Evolutionary conservation across 2,113 vertebrate genomes (phyloP).

Genomic region (Hypomesus transpacificus): DNA sequence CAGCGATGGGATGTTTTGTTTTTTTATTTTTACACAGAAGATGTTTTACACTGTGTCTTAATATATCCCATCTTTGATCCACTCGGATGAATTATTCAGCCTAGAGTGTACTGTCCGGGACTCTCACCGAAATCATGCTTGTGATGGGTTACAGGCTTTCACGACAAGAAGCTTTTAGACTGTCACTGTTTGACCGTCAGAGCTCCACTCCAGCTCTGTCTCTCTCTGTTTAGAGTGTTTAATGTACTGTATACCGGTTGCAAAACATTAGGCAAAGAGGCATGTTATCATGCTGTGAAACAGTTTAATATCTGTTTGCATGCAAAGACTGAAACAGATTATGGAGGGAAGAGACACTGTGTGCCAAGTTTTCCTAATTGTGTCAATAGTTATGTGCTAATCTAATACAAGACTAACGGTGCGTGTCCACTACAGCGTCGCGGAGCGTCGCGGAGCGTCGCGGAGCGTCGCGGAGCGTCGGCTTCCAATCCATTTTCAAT

Average conservation of each 20-base stretch:
- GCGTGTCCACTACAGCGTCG: too few relatives aligned
- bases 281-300: conserved; percentile 38
- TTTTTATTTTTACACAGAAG: conserved; percentile 34
- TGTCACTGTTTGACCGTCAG: conserved; percentile 42
- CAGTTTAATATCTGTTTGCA: conserved; percentile 15
- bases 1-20: conserved; percentile 18
- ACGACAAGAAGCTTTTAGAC: conserved; percentile 67
- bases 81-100: conserved; percentile 68
- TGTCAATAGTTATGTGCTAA: conserved; percentile 14
- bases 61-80: conserved; percentile 67
- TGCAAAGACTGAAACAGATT: background rate
- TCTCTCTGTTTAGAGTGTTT: conserved; percentile 32
- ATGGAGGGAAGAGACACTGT: conserved; percentile 4
- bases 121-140: conserved; percentile 61
- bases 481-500: too few relatives aligned
- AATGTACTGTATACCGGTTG: conserved; percentile 13
- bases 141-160: conserved; percentile 37
- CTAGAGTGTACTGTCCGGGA: conserved; percentile 51
- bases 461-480: too few relatives aligned
- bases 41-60: conserved; percentile 56
- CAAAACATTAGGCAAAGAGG: conserved; percentile 26
- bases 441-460: too few relatives aligned
- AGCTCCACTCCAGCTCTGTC: conserved; percentile 52
- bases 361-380: conserved; percentile 21
- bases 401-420: conserved; percentile 16